A percentile compares a stretch with the other conserved stretches of the same genome.
These are phyloP conservation scores for Apeltes quadracus DNA, from an alignment of 2,113 vertebrate species.

Conservation along the genomic window DNA sequence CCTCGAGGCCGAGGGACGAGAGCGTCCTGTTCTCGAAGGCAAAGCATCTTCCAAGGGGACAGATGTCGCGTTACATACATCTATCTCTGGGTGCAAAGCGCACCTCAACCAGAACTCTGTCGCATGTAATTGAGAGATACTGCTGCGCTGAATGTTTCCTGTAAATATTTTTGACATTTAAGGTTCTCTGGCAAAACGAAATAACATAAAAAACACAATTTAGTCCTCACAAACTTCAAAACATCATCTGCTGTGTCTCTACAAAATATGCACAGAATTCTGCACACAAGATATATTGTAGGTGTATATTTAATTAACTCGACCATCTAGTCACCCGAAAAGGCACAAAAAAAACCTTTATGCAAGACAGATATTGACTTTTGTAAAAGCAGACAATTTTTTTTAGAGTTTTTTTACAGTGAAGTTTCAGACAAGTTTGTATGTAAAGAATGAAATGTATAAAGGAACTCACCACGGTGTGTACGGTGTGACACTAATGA, in stretches of 20 bases:
- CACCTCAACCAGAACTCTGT: background rate
- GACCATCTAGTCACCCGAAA: too few relatives aligned
- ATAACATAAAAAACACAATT: background rate
- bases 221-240: too few relatives aligned
- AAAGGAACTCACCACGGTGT: constrained; percentile 21
- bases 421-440: background rate
- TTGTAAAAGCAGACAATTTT: too few relatives aligned
- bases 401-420: too few relatives aligned
- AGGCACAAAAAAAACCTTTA: too few relatives aligned
- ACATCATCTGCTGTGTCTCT: too few relatives aligned
- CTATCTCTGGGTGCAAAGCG: background rate
- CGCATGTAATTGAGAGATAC: background rate
- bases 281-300: too few relatives aligned
- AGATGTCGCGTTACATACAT: background rate
- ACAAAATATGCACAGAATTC: background rate
- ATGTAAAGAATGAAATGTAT: background rate
- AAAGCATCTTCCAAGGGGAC: constrained; percentile 48
- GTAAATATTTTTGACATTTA: background rate
- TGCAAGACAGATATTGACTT: too few relatives aligned
- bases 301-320: too few relatives aligned
- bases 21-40: constrained; percentile 22
- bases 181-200: background rate
- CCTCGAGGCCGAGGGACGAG: constrained; percentile 64
- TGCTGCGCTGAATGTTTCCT: background rate
- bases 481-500: background rate